Evolutionary conservation across 2,888 invertebrate genomes (phyloP).

Genomic region (Subacronicta megacephala): DNA sequence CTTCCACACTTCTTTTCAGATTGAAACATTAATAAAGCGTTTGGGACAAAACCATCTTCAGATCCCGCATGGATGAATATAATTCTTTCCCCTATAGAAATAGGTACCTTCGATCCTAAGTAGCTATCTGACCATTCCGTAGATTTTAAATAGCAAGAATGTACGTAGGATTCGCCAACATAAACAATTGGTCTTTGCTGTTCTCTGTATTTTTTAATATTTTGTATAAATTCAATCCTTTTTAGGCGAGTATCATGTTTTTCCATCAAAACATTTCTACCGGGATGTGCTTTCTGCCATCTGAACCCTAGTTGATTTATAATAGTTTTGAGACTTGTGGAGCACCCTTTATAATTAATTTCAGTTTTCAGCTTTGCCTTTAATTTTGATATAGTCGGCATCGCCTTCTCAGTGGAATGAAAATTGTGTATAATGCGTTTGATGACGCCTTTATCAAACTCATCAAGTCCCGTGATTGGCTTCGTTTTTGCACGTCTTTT

Average conservation of each 20-base stretch:
- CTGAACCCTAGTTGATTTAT: slow-evolving; percentile 40
- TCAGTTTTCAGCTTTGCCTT: not conserved
- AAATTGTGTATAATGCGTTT: slow-evolving; percentile 62
- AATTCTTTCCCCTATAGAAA: slow-evolving; percentile 1
- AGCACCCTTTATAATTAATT: slow-evolving; percentile 1
- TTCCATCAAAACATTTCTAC: slow-evolving; percentile 43
- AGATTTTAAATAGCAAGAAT: not conserved
- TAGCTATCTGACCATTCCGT: not conserved
- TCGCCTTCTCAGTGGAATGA: slow-evolving; percentile 55
- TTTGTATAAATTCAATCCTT: slow-evolving; percentile 8
- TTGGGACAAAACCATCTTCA: slow-evolving; percentile 41
- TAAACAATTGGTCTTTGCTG: slow-evolving; percentile 9
- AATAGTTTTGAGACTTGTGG: slow-evolving; percentile 2
- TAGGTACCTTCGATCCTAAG: too few relatives aligned
- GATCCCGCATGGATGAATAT: slow-evolving; percentile 38
- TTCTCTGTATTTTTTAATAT: slow-evolving; percentile 4
- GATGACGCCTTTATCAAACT: slow-evolving; percentile 58
- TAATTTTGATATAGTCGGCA: slow-evolving; percentile 52
- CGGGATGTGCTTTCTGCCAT: slow-evolving; percentile 45
- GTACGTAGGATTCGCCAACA: slow-evolving; percentile 3
- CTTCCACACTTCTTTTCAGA: slow-evolving; percentile 19
- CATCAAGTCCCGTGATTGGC: slow-evolving; percentile 53
- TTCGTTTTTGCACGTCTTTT: slow-evolving; percentile 51
- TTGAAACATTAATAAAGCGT: slow-evolving; percentile 32
- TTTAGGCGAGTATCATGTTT: slow-evolving; percentile 24